Evolutionary conservation across 1,140 invertebrate species (phyloP).

Genomic region (Diorhabda elongata): DNA sequence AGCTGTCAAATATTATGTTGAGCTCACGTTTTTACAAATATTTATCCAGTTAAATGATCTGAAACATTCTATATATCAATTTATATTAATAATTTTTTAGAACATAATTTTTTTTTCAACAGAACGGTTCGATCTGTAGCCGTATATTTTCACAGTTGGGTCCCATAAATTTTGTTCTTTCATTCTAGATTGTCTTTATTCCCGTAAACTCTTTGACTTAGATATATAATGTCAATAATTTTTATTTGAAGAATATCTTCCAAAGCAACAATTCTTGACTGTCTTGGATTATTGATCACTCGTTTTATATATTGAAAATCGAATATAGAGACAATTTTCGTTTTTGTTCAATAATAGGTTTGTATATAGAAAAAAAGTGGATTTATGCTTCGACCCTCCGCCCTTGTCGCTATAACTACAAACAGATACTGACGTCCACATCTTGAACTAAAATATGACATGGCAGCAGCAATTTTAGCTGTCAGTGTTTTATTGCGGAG

Average conservation of each 20-base stretch:
- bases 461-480: conserved; percentile 2
- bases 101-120: too few species aligned
- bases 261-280: background rate
- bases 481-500: conserved; percentile 10
- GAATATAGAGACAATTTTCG: background rate
- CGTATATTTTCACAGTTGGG: too few species aligned
- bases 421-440: conserved; percentile 8
- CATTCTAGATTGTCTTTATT: too few species aligned
- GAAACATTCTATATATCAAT: too few species aligned
- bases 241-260: background rate
- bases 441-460: conserved; percentile 8
- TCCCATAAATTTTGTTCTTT: too few species aligned
- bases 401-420: background rate
- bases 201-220: too few species aligned
- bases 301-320: background rate
- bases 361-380: background rate
- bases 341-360: conserved; percentile 1
- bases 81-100: too few species aligned
- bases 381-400: background rate
- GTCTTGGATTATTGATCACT: background rate
- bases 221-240: background rate
- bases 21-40: too few species aligned
- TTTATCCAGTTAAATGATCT: too few species aligned
- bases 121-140: too few species aligned
- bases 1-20: too few species aligned